Evolutionary conservation across 2,113 vertebrate genomes (phyloP).

Genomic region (Lepus timidus): DNA sequence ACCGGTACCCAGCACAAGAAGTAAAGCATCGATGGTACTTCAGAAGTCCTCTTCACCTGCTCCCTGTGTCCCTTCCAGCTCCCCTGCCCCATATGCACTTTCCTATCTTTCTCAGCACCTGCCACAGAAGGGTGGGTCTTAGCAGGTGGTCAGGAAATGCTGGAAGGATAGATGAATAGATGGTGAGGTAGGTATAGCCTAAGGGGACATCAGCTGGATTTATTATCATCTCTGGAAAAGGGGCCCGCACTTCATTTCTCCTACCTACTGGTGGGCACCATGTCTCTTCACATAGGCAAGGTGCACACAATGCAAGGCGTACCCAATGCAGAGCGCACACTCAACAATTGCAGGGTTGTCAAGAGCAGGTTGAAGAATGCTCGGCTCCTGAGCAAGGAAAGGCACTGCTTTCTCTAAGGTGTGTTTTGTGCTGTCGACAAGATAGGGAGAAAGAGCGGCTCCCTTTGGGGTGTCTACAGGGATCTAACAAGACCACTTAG

Average conservation of each 20-base stretch:
- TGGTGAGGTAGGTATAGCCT: neutral
- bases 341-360: too few species aligned
- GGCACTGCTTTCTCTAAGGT: neutral
- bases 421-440: neutral
- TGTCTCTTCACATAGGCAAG: neutral
- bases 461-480: neutral
- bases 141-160: neutral
- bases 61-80: accelerated
- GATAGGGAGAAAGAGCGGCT: neutral
- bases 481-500: neutral
- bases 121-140: neutral
- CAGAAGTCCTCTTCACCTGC: neutral
- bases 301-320: neutral
- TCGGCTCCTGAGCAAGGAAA: neutral
- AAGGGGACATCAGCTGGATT: neutral
- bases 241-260: neutral
- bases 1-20: neutral
- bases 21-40: neutral
- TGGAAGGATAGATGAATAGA: neutral
- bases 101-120: neutral
- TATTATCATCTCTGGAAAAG: neutral
- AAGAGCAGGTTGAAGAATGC: neutral
- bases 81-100: accelerated
- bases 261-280: neutral
- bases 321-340: neutral